phyloP scores from a whole-genome alignment of 2,113 vertebrate genomes.

The Heterochromis multidens region DNA sequence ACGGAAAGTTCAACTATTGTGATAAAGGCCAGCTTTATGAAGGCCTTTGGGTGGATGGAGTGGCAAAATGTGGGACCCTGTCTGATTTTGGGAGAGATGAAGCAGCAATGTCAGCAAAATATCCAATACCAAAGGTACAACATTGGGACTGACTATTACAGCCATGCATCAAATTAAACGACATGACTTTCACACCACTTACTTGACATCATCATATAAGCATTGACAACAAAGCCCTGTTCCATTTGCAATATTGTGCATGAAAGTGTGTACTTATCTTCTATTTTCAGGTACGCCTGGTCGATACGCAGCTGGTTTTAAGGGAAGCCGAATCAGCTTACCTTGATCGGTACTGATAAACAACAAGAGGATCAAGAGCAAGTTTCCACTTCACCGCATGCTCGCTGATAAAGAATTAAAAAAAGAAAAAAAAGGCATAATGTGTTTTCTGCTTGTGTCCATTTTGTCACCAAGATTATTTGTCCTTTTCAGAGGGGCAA shows the following conservation, averaged over 20 bases:
- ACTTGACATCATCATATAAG: background rate
- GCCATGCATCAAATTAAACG: background rate
- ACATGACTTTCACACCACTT: background rate
- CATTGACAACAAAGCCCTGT: background rate
- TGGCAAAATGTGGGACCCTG: slow-evolving; percentile 85
- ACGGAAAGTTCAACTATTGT: slow-evolving; percentile 80
- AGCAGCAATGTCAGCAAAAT: slow-evolving; percentile 73
- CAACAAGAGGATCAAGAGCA: background rate
- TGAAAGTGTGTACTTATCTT: background rate
- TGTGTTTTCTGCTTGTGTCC: background rate
- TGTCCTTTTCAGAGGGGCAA: background rate
- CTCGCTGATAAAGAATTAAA: background rate
- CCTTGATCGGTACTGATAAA: background rate
- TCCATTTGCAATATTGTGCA: background rate
- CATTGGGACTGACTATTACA: background rate
- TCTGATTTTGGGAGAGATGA: slow-evolving; percentile 77
- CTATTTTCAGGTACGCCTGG: slow-evolving; percentile 77
- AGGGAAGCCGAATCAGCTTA: slow-evolving; percentile 39
- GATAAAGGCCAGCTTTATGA: slow-evolving; percentile 84
- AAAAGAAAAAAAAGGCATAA: background rate
- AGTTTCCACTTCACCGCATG: background rate
- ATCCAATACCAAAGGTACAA: slow-evolving; percentile 86
- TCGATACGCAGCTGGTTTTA: slow-evolving; percentile 67
- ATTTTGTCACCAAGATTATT: background rate
- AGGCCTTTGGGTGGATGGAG: slow-evolving; percentile 83